These are phyloP conservation scores for Lepus europaeus DNA, from an alignment of 2,113 vertebrate species.

Conservation along the genomic window DNA sequence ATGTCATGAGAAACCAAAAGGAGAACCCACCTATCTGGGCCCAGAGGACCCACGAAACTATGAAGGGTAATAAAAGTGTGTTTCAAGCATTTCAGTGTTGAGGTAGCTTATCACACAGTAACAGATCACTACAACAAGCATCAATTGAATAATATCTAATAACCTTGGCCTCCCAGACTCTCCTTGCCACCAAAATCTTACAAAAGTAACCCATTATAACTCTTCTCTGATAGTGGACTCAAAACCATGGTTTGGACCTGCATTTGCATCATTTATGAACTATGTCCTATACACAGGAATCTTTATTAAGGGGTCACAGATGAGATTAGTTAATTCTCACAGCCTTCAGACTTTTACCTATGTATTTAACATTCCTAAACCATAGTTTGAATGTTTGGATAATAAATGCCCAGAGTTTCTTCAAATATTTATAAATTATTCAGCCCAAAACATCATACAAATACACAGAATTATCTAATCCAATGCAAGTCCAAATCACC, in stretches of 20 bases:
- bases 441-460: background rate
- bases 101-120: background rate
- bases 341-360: background rate
- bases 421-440: slow-evolving; percentile 7
- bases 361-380: background rate
- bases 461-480: background rate
- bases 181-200: background rate
- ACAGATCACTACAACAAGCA: background rate
- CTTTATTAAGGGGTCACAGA: background rate
- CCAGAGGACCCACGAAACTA: background rate
- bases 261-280: background rate
- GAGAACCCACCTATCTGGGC: background rate
- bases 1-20: background rate
- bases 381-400: background rate
- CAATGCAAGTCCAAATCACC: background rate
- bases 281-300: background rate
- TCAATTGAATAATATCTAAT: background rate
- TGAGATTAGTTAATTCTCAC: background rate
- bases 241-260: background rate
- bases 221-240: background rate
- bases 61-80: background rate
- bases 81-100: background rate
- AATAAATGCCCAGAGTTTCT: background rate
- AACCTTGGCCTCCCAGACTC: background rate
- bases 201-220: background rate